Evolutionary conservation across 2,797 vertebrate species (phyloP).

Genomic region (Coranthus polyacanthus): DNA sequence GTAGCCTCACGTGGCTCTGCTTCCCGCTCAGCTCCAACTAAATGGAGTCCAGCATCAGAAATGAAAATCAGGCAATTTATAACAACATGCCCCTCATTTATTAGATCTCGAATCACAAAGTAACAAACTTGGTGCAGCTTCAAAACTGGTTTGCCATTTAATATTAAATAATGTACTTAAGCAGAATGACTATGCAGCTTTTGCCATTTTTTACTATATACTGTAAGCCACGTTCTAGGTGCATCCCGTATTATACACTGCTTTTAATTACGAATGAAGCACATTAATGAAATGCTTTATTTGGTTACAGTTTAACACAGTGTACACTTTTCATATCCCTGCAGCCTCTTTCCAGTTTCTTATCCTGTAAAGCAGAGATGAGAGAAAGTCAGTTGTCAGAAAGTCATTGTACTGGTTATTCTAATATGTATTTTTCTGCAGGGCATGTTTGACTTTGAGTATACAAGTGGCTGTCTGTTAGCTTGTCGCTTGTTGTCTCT

Average conservation of each 20-base stretch:
- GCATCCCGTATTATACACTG: not conserved
- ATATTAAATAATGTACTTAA: conserved; percentile 18
- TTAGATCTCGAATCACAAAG: conserved; percentile 39
- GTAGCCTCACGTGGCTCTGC: conserved; percentile 39
- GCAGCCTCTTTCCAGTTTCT: conserved; percentile 17
- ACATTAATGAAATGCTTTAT: too few relatives aligned
- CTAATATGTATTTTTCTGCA: conserved; percentile 46
- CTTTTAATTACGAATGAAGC: too few relatives aligned
- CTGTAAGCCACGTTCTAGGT: not conserved
- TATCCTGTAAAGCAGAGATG: conserved; percentile 17
- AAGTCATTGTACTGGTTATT: conserved; percentile 52
- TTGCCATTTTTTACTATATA: conserved; percentile 13
- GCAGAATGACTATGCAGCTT: conserved; percentile 21
- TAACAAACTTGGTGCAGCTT: conserved; percentile 6
- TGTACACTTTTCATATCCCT: conserved; percentile 14
- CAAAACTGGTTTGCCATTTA: conserved; percentile 28
- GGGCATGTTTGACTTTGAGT: conserved; percentile 69
- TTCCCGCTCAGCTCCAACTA: conserved; percentile 30
- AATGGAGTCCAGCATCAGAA: conserved; percentile 26
- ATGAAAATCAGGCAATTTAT: conserved; percentile 28
- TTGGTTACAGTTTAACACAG: not conserved
- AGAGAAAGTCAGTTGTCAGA: conserved; percentile 36
- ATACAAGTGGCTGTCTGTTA: conserved; percentile 33
- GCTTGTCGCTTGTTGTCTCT: conserved; percentile 45
- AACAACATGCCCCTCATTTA: conserved; percentile 38